Evolutionary conservation across 2,113 vertebrate species (phyloP), one percentile per base, ranked within the genome.

Genomic region (Esox niger): DNA sequence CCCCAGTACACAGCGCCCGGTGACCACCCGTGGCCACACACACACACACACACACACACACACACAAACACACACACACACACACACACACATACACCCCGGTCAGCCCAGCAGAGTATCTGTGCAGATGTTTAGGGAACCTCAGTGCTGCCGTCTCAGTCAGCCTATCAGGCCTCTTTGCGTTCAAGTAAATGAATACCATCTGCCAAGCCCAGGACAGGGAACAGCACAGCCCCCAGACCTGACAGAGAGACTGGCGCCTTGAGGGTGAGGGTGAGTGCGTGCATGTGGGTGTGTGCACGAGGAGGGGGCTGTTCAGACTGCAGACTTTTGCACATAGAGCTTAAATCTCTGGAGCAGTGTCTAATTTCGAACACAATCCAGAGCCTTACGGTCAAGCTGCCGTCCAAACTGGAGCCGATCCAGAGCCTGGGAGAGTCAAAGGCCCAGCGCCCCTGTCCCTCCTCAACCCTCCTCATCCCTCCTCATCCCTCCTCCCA

Each of bases 331-430:
- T 69, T 20, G 26, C 38, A 60, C 27, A 25, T 33, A 54, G 10
- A 31, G 29, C 17, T 31, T 52, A 52, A n/a, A 61, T 69, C 23
- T 65, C 61, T 64, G 61, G 30, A 27, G 43, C 23, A 20, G 46
- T 26, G 26, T 61, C 63, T 66, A 52, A 70, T 66, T 60, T 43
- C 62, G 55, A 27, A 70, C 62, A 62, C 62, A 70, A 68, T 61
- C 47, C 68, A 70, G 72, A 43, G 52, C 27, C 1, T 43, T 29
- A n/a, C 13, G 30, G 71, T 49, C 64, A 38, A 52, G 21, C 57
- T 54, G 43, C 13, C 46, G 55, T 55, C 32, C 55, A 46, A 47
- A 70, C 31, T 52, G 47, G 47, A 52, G 47, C 20, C 47, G 8
- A n/a, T 17, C 47, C 47, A 52, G 20, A n/a, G 47, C 21, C 47